phyloP scores from a whole-genome alignment of 2,113 vertebrate genomes.

The Piprites chloris region DNA sequence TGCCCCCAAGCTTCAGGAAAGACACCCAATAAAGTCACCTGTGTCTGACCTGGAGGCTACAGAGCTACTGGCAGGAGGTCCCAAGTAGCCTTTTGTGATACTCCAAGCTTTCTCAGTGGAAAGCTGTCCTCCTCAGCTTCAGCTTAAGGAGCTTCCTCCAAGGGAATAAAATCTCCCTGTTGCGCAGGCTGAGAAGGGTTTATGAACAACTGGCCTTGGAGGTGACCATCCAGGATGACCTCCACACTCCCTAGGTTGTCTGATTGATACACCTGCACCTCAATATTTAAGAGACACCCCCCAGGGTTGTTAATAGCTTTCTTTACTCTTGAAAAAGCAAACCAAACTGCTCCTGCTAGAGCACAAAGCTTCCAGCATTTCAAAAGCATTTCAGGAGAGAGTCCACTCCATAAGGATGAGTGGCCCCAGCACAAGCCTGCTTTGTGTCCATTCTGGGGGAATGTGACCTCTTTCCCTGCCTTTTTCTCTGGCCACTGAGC shows the following conservation, averaged over 20 bases:
- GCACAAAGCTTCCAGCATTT: not conserved
- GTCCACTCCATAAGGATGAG: not conserved
- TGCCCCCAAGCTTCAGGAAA: not conserved
- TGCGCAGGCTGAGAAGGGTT: not conserved
- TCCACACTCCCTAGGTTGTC: not conserved
- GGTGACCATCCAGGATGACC: not conserved
- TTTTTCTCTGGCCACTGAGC: not conserved
- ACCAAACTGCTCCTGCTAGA: not conserved
- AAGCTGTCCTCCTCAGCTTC: not conserved
- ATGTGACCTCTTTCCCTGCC: rapidly evolving
- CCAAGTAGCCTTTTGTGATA: not conserved
- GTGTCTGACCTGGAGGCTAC: not conserved
- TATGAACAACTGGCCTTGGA: not conserved
- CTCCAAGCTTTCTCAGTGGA: not conserved
- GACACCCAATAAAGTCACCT: not conserved
- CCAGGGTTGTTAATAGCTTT: not conserved
- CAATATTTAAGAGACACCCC: not conserved
- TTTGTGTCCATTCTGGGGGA: not conserved
- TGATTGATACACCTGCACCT: not conserved
- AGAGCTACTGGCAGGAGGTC: not conserved
- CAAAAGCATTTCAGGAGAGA: not conserved
- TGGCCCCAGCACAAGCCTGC: not conserved
- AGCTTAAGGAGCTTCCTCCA: not conserved
- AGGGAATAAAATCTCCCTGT: not conserved
- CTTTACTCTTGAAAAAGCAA: not conserved